Evolutionary conservation across 2,797 vertebrate species (phyloP), one percentile per base, ranked within the genome.

Genomic region (Craterocephalus amniculus): DNA sequence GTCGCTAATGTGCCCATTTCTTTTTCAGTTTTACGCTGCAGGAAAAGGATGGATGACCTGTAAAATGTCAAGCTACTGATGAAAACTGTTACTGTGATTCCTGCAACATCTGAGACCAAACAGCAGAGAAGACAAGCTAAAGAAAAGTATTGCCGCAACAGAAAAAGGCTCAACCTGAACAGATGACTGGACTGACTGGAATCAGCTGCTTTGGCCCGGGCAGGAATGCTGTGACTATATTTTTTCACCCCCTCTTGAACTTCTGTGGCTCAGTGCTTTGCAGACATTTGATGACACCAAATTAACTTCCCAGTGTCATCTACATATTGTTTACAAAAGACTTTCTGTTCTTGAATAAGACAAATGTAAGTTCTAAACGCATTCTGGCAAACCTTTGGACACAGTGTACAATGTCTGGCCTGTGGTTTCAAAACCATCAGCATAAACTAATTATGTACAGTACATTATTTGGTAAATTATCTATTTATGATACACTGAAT

Each of bases 401-500:
- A 70, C 64, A 56, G 64, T 45, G 61, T 31, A 71, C 26, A 71
- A 26, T 71, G 29, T 54, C 78, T 78, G 71, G 49, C 68, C 58
- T 72, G 45, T 66, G 76, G 75, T 76, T 77, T 80, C 14, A 76
- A 74, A 76, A 65, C 66, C 32, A 52, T 81, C 65, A 35, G 40
- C 70, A 36, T 67, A 18, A 81, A 79, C 29, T 69, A 34, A 67
- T 91, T 80, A 88, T 87, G 67, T 87, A 88, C 60, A 82, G 62
- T 85, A 85, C 78, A 78, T 77, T 91, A 72, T 86, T 55, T 72
- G 58, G 72, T 93, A 93, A 93, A 73, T 94, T 94, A 94, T 93
- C 65, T 92, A 93, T 93, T 94, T 93, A 92, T 91, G 84, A 85
- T 71, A 72, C 81, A 80, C 81, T 58, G 62, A 85, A 81, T 84